Base-by-base conservation (phyloP, 2,113 vertebrate genomes). In the Ailurus styani region DNA sequence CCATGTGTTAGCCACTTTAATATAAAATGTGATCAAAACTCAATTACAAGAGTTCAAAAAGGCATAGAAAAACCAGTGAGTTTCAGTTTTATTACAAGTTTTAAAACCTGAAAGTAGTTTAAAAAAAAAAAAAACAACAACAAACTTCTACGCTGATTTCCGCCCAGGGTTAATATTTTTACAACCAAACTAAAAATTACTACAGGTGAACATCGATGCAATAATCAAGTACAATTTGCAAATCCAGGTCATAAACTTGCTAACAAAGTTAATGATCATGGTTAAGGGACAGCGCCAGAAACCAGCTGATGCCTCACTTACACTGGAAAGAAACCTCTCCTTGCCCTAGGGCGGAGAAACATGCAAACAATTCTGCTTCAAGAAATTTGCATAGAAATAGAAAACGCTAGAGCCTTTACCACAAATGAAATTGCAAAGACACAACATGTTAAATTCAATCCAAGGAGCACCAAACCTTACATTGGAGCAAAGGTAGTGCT, bases 1-100 rank as follows among this genome's bases (percentile, higher is more conserved):
- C 90, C 95, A 89, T 3, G 34, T 86, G 94, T 97, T 50, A 96
- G 97, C 97, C 98, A 97, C 97, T 98, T 98, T 96, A 97, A 97
- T 97, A 96, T 18, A 86, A 96, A 97, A 93, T 52, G 64, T 83
- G 57, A 97, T 88, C 83, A 88, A 91, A 86, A 60, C 64, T 95
- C 94, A 60, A 83, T 91, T 96, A 98, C 97, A 98, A 77, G 94
- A 95, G 95, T 81, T 96, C 66, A 90, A 89, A 96, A 96, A 91
- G 66, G 81, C 57, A 96, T 77, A 96, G 88, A 97, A 97, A 97
- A 95, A 64, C 54, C 95, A 96, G 9, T 3, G 50, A 52, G 81
- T 93, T 96, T 70, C 81, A 21, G 89, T 94, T 97, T 97, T 91
- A 98, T 97, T 97, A 97, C 97, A 98, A 95, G 66, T 94, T 96